Base-by-base conservation (phyloP, 2,113 vertebrate genomes). In the Bujurquina vittata region DNA sequence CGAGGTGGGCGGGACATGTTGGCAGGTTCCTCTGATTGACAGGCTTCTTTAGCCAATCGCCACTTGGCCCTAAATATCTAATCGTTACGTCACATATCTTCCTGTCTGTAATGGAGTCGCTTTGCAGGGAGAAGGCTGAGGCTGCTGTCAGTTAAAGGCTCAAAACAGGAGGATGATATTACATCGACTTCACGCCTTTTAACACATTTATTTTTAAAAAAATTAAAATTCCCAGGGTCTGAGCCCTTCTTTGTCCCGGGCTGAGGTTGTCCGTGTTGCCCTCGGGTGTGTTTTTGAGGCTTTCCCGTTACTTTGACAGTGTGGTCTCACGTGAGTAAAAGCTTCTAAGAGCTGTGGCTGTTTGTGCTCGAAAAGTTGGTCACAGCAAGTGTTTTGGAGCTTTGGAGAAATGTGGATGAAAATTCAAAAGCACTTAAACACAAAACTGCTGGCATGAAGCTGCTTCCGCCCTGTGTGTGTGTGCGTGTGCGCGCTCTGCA, bases 261-360 rank as follows among this genome's bases (percentile, higher is more conserved):
- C 56, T 5, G n/a, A 62, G 52, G 7, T 3, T 33, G 15, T 74
- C 57, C 52, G 49, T 14, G 73, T 83, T 59, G 78, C 57, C 55
- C 58, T 37, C 62, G 29, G n/a, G 56, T 5, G 76, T 58, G 2
- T 77, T 61, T 40, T 2, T 59, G 77, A 83, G 29, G 58, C 43
- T 49, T 17, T 52, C 29, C 63, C 61, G 31, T 80, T 69, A 22
- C 73, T 86, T 65, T 79, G 85, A 81, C 74, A 20, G 33, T 26
- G 62, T n/a, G 49, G 26, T 26, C 26, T 26, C 77, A 86, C 87
- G 90, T 91, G 88, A 77, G 90, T 91, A 17, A 74, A 17, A 10
- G 73, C 80, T 63, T 18, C 54, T 22, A 29, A 15, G 11, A 79
- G 62, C 37, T 20, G 52, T 23, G 40, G 69, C 79, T 80, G 81